Conservation (phyloP, 1,140 invertebrate genomes). For the Proales similis region DNA sequence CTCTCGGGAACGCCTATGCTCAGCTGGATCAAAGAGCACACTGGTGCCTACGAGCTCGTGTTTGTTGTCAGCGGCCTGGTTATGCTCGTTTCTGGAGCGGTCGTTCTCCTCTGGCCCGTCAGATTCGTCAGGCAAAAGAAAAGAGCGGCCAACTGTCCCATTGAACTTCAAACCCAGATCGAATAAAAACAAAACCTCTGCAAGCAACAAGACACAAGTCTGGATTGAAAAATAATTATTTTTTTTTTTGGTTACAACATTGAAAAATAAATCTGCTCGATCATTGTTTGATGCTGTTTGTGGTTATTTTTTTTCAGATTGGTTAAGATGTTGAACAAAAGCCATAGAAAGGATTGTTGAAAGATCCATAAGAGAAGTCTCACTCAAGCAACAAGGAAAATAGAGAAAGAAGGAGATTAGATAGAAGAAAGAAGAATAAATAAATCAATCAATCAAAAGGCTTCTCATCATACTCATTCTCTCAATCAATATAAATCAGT, state of each 20-base stretch:
- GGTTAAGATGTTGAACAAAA: neutral
- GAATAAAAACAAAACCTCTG: neutral
- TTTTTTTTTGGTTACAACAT: neutral
- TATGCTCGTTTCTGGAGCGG: constrained; percentile 19
- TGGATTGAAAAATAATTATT: neutral
- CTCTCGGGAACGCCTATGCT: constrained; percentile 65
- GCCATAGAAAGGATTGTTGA: neutral
- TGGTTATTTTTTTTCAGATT: neutral
- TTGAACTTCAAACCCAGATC: neutral
- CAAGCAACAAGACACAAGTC: neutral
- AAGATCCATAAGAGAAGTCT: neutral
- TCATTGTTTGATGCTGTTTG: neutral
- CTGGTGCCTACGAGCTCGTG: constrained; percentile 5
- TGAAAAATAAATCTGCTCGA: neutral
- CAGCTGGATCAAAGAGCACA: constrained; percentile 16
- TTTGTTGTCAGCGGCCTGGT: constrained; percentile 22
- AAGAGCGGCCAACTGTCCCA: neutral
- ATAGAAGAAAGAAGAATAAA: neutral
- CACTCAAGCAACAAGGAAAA: neutral
- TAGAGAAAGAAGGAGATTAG: neutral
- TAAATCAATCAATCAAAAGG: constrained; percentile 30
- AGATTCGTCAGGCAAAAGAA: neutral
- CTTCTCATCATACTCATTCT: too few species aligned
- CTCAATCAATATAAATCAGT: constrained; percentile 6
- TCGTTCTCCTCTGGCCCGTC: constrained; percentile 4